Conservation (phyloP, 2,888 invertebrate species). For the Spisula subtruncata region DNA sequence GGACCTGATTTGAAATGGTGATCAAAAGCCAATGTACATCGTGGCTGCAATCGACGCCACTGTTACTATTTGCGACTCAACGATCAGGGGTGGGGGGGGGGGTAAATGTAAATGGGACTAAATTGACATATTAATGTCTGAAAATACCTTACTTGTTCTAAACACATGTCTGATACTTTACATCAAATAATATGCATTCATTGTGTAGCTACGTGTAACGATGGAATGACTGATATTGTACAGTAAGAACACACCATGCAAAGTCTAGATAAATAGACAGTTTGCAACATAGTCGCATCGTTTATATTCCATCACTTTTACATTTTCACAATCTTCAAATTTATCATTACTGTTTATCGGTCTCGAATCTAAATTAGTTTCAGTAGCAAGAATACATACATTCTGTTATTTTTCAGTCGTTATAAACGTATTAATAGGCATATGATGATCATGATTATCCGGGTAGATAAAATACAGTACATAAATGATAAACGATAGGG, state of each 20-base stretch:
- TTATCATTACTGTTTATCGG: slow-evolving; percentile 51
- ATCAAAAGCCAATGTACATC: no score
- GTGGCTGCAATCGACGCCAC: no score
- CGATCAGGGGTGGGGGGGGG: no score
- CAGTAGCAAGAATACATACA: slow-evolving; percentile 41
- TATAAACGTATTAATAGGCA: slow-evolving; percentile 47
- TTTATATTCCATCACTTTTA: slow-evolving; percentile 57
- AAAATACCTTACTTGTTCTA: no score
- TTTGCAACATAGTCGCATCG: slow-evolving; percentile 35
- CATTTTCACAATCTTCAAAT: slow-evolving; percentile 56
- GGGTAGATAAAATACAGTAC: slow-evolving; percentile 26
- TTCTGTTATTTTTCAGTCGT: slow-evolving; percentile 25
- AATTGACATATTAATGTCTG: no score
- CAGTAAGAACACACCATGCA: slow-evolving; percentile 5
- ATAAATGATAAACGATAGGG: neutral
- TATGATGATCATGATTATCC: slow-evolving; percentile 12
- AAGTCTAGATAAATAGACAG: neutral
- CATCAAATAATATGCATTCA: neutral
- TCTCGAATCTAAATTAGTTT: slow-evolving; percentile 61
- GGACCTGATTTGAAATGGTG: no score
- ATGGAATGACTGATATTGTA: neutral
- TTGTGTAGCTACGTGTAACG: neutral
- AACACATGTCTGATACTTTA: no score
- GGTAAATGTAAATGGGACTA: no score
- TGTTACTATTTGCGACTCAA: no score